Base-by-base conservation (phyloP, 2,797 vertebrate species). In the Mormyrus proboscirostris region DNA sequence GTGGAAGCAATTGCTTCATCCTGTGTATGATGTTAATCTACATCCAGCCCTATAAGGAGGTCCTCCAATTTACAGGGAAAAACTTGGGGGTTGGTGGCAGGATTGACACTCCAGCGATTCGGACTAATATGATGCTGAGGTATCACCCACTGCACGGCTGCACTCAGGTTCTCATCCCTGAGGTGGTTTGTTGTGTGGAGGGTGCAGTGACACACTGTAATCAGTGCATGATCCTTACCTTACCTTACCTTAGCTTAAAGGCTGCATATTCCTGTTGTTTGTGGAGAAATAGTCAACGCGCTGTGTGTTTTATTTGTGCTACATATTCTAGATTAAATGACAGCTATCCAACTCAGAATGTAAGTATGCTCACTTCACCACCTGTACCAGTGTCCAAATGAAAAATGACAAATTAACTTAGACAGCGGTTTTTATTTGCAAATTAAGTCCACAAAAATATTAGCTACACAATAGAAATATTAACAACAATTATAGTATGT, bases 391-490 rank as follows among this genome's bases (percentile, higher is more conserved):
- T 57, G 59, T 47, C 49, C 59, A 87, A 87, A 87, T 25, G 29
- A 73, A 86, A 76, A 73, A 86, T 44, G 22, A 89, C 57, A 86
- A 87, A 87, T 25, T 89, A 50, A 65, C 22, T 59, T 82, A 87
- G 47, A 86, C 59, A 86, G 49, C 69, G 59, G 8, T 87, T 89
- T 89, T 86, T 89, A 86, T 87, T 86, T 86, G 57, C 44, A 86
- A 89, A 73, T 87, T 86, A 76, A 89, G 29, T 85, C 49, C 73
- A 88, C 59, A 89, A 85, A 89, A 73, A 85, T 86, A 89, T 73
- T 86, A 89, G 83, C 83, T 89, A 89, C 89, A 89, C 84, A 89
- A 73, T 89, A 89, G 25, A 86, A 89, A 89, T 65, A 86, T 49
- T 50, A 50, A 50, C 25, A 84, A 86, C 59, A 89, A 89, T 69